Percentiles rank a stretch among this genome's conserved stretches.
These are phyloP conservation scores for Ectobius pallidus DNA, from an alignment of 2,888 invertebrate species.

Conservation along the genomic window DNA sequence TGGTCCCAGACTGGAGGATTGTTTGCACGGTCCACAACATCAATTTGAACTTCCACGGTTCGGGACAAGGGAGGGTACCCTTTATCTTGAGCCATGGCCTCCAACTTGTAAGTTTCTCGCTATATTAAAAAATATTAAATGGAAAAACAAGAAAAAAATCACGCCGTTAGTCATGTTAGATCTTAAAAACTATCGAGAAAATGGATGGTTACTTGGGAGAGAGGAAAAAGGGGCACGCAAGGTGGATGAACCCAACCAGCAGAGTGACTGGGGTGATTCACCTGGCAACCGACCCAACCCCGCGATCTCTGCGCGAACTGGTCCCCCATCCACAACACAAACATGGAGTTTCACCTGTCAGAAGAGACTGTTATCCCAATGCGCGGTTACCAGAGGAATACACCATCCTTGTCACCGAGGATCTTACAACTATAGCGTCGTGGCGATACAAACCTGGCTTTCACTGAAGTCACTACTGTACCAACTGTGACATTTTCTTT, in stretches of 20 bases:
- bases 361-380: not conserved
- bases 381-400: constrained; percentile 34
- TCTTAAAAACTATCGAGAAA: constrained; percentile 35
- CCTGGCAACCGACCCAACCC: constrained; percentile 37
- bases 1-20: constrained; percentile 98
- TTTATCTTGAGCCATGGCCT: constrained; percentile 98
- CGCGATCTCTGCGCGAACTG: constrained; percentile 48
- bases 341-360: not conserved
- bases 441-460: constrained; percentile 77
- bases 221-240: constrained; percentile 44
- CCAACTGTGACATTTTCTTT: constrained; percentile 99
- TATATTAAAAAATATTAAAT: constrained; percentile 67
- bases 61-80: constrained; percentile 94
- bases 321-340: not conserved
- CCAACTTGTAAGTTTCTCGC: constrained; percentile 98
- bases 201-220: constrained; percentile 38
- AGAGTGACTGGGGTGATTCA: constrained; percentile 27
- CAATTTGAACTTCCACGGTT: constrained; percentile 97
- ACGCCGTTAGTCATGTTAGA: constrained; percentile 70
- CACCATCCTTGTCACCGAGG: constrained; percentile 26
- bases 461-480: constrained; percentile 97
- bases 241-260: constrained; percentile 37
- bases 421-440: constrained; percentile 41
- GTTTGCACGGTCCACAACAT: constrained; percentile 97
- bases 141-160: constrained; percentile 65